These are phyloP conservation scores for Dermatemys mawii DNA, from an alignment of 2,113 vertebrate genomes.

Conservation along the genomic window DNA sequence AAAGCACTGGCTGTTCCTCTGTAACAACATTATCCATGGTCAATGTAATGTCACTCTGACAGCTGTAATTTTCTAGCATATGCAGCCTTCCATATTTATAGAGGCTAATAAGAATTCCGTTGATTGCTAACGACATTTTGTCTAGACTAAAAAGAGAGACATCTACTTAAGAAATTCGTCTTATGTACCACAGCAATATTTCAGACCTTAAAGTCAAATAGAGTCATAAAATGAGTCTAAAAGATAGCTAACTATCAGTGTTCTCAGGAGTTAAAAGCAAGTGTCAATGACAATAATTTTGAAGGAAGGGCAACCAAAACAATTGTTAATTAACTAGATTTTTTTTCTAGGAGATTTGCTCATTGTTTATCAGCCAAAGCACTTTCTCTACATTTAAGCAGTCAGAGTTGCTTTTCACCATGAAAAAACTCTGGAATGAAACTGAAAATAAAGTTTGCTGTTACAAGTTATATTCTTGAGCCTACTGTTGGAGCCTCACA, in stretches of 20 bases:
- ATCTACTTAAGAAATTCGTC: conserved; percentile 48
- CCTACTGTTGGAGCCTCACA: not conserved
- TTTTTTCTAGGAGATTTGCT: not conserved
- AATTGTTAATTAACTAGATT: not conserved
- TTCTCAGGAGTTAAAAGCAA: conserved; percentile 20
- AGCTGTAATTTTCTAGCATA: conserved; percentile 67
- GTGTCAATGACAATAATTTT: conserved; percentile 28
- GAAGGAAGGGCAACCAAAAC: not conserved
- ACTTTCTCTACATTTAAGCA: not conserved
- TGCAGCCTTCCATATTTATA: conserved; percentile 67
- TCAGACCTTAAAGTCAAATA: conserved; percentile 63
- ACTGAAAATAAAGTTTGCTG: not conserved
- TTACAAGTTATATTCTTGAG: not conserved
- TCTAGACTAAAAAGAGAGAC: conserved; percentile 59
- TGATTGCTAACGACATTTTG: conserved; percentile 75
- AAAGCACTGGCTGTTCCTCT: conserved; percentile 64
- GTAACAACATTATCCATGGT: conserved; percentile 60
- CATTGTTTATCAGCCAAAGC: not conserved
- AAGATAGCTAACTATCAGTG: conserved; percentile 31
- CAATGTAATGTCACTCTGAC: conserved; percentile 67
- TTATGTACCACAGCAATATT: conserved; percentile 48
- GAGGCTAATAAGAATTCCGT: conserved; percentile 71
- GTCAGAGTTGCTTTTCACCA: not conserved
- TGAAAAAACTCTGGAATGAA: not conserved
- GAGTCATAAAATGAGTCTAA: conserved; percentile 55